Conservation (phyloP, 1,140 invertebrate genomes). For the Brachionus plicatilis region DNA sequence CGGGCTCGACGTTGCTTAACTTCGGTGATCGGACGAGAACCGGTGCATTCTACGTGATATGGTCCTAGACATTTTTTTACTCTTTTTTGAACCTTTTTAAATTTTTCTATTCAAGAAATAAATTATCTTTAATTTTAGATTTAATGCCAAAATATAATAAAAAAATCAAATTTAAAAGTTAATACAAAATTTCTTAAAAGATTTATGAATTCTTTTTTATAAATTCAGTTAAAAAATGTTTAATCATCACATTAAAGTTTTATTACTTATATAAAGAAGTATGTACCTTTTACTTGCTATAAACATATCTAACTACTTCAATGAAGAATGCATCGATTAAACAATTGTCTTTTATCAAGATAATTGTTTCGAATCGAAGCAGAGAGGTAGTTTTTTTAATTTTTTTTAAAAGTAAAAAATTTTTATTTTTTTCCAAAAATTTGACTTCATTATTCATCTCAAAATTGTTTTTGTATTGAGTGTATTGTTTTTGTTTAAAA, state of each 20-base stretch:
- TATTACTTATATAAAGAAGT: conserved; percentile 9
- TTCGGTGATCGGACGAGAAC: conserved; percentile 37
- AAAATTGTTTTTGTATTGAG: no score
- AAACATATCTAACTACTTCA: neutral
- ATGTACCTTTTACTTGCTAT: neutral
- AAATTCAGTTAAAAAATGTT: neutral
- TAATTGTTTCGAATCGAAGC: neutral
- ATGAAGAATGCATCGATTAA: neutral
- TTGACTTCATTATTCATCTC: no score
- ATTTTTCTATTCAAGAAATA: neutral
- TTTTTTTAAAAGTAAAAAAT: neutral
- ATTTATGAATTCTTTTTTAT: neutral
- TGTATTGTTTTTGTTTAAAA: no score
- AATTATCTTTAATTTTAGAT: neutral
- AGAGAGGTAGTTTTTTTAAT: neutral
- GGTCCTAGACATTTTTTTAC: neutral
- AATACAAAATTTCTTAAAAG: neutral
- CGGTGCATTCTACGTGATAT: conserved; percentile 33
- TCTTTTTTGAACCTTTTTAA: neutral
- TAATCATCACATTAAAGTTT: neutral
- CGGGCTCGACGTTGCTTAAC: conserved; percentile 33
- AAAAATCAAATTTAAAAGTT: neutral
- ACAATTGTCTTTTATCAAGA: neutral
- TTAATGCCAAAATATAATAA: neutral
- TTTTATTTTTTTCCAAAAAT: no score